Base-by-base conservation (phyloP, 2,888 invertebrate species). In the Phlogophora meticulosa region DNA sequence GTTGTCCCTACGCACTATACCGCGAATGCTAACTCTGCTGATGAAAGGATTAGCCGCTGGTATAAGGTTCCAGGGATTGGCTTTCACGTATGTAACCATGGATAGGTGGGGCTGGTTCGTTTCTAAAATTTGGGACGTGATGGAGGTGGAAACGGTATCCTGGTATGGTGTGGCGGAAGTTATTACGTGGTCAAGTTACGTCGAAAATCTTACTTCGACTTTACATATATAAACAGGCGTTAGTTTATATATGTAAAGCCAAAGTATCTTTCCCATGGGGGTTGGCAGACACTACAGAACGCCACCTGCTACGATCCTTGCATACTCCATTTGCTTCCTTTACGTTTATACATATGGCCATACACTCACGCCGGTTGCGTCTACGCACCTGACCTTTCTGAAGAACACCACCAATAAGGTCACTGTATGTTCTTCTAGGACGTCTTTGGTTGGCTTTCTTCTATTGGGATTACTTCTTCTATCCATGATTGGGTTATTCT, bases 31-130 rank as follows among this genome's bases (percentile, higher is more conserved):
- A 93, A 93, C 85, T 85, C 66, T 78, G 60, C 40, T 84, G 90
- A 92, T 93, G 87, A 93, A 93, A 93, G 93, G 91, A 86, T 90
- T 83, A 87, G 86, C 92, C 92, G 92, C 88, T 51, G 52, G 49
- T 36, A 59, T 55, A 17, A 46, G 38, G 49, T 62, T 62, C 45
- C 24, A 51, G 42, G 66, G 49, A 61, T 48, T 36, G 22, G 13
- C 5, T 58, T 52, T 58, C 45, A 72, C 17, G 48, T 49, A 36
- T 57, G 22, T 17, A n/a, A 15, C 2, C 17, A 40, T n/a, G 28
- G 46, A 52, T 56, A 22, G 45, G 49, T 9, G 36, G 11, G 10
- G 13, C 34, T 32, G 17, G n/a, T 11, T 38, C 36, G 48, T 40
- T 42, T 42, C 9, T 4, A 40, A 45, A 64, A 52, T 43, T 43